A percentile compares a stretch with the other conserved stretches of the same genome.
Conservation (phyloP, 2,113 vertebrate species). For the Burhinus oedicnemus region DNA sequence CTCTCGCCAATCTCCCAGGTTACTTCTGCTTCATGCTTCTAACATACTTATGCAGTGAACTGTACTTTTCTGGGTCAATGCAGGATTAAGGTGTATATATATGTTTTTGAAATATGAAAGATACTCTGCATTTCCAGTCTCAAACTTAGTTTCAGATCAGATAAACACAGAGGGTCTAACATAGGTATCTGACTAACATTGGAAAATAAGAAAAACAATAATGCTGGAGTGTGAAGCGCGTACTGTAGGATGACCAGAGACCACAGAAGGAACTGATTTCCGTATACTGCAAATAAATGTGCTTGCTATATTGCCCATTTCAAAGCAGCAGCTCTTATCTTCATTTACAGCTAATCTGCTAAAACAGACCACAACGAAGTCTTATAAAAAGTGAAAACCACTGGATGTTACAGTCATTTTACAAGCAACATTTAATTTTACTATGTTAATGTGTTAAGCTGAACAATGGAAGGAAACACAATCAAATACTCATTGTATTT, state of each 20-base stretch:
- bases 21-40: background rate
- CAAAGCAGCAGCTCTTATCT: background rate
- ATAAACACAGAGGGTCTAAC: too few species aligned
- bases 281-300: fast-evolving
- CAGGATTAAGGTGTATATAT: background rate
- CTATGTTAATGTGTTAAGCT: background rate
- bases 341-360: background rate
- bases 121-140: background rate
- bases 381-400: background rate
- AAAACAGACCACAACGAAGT: background rate
- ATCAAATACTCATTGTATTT: constrained; percentile 41
- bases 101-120: background rate
- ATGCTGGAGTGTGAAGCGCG: background rate
- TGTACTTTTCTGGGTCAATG: background rate
- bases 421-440: constrained; percentile 55
- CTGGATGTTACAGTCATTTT: background rate
- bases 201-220: background rate
- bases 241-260: background rate
- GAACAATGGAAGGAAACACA: constrained; percentile 33
- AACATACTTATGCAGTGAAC: background rate
- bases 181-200: background rate
- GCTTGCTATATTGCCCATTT: background rate
- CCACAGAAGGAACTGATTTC: background rate
- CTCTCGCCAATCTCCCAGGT: background rate
- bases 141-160: background rate